Base-by-base conservation (phyloP, 2,888 invertebrate species). In the Pharmacophagus antenor region DNA sequence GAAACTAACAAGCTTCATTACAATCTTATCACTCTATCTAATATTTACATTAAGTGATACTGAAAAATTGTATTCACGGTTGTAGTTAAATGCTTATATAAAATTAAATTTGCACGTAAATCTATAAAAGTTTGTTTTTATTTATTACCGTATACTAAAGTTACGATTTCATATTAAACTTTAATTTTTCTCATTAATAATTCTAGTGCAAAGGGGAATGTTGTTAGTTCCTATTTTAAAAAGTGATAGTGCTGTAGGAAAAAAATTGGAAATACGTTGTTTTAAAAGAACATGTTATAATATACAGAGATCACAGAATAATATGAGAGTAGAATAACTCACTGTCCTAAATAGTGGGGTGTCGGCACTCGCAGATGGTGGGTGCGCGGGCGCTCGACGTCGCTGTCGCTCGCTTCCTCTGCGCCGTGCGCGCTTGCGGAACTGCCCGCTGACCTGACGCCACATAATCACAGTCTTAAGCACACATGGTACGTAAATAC, bases 371-470 rank as follows among this genome's bases (percentile, higher is more conserved):
- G 80, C 50, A 89, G 82, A 58, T 88, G 84, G 56, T 84, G 84
- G 0, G 76, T 70, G 62, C 79, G 78, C 56, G 85, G 84, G 52
- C 82, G 80, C 71, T 89, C 88, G 41, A 79, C 86, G 87, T 89
- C 89, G 75, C 89, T 86, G 86, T 88, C 89, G 76, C 88, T 88
- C 10, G 84, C 82, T 63, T 89, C 88, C 64, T 89, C 89, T 51
- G 76, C 70, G 47, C 78, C 86, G 66, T 72, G 74, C 65, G 79
- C 73, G 64, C 70, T 73, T 62, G 67, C 67, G 53, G 74, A 70
- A 58, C 75, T 84, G 65, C 84, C 81, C 69, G 82, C 81, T 71
- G 84, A 82, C 74, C 88, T 85, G 53, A 25, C 59, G 25, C 23
- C 25, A 27, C 25, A 71, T 69, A 78, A 73, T 22, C 17, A 54